Evolutionary conservation across 2,888 invertebrate species (phyloP).

Genomic region (Mimachlamys varia): DNA sequence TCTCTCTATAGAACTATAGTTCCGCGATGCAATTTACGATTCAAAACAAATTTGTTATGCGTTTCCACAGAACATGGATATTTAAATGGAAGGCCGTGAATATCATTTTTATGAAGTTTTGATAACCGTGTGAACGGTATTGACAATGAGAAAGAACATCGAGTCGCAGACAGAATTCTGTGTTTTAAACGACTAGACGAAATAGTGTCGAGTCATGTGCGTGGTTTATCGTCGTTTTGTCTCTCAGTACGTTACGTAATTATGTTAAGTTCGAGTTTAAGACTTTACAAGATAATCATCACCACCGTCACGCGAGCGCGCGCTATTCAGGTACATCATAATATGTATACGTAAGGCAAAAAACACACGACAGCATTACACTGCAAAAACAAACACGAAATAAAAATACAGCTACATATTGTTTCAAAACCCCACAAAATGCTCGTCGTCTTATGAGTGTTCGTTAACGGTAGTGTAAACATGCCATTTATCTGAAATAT

Average conservation of each 20-base stretch:
- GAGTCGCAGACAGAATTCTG: not conserved
- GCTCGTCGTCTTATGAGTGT: not conserved
- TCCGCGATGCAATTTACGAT: not conserved
- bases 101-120: constrained; percentile 9
- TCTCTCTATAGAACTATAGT: too few relatives aligned
- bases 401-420: not conserved
- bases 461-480: not conserved
- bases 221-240: not conserved
- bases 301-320: not conserved
- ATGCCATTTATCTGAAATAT: not conserved
- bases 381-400: not conserved
- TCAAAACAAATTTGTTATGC: not conserved
- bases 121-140: not conserved
- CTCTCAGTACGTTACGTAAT: not conserved
- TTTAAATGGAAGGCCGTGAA: not conserved
- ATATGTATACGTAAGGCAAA: not conserved
- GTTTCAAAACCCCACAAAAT: not conserved
- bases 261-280: not conserved
- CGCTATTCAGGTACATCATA: constrained; percentile 10
- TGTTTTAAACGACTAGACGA: not conserved
- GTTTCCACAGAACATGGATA: not conserved
- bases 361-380: not conserved
- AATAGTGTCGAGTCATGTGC: not conserved
- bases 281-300: not conserved
- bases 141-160: not conserved